These are phyloP conservation scores for Electrophaes corylata DNA, from an alignment of 2,888 invertebrate genomes.

Conservation along the genomic window DNA sequence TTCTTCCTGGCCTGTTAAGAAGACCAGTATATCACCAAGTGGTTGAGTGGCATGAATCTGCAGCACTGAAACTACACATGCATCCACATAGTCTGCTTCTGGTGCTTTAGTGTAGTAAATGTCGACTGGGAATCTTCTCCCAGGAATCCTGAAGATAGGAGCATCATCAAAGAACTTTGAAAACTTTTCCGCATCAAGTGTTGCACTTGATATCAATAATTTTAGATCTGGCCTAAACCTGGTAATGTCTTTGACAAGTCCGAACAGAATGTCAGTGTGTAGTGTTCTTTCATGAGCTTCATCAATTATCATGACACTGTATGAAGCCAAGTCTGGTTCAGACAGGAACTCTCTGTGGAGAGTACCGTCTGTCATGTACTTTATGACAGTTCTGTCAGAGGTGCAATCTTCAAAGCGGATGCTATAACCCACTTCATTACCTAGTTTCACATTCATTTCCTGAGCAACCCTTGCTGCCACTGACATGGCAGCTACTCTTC, in stretches of 20 bases:
- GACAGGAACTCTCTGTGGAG: conserved; percentile 98
- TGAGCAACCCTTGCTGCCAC: conserved; percentile 99
- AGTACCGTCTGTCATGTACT: conserved; percentile 99
- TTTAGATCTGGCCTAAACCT: conserved; percentile 97
- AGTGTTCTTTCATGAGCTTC: conserved; percentile 99
- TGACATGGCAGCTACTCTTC: conserved; percentile 99
- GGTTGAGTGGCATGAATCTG: conserved; percentile 99
- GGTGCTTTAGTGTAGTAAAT: conserved; percentile 99
- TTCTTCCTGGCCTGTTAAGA: conserved; percentile 97
- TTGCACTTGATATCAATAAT: conserved; percentile 98
- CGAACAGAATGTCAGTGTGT: conserved; percentile 99
- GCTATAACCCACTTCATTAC: conserved; percentile 94
- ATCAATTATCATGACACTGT: conserved; percentile 99
- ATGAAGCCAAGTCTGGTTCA: conserved; percentile 97
- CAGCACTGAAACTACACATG: conserved; percentile 97
- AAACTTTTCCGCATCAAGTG: conserved; percentile 98
- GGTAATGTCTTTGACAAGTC: conserved; percentile 97
- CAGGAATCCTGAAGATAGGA: conserved; percentile 98
- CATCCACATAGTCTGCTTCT: conserved; percentile 99
- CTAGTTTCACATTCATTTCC: conserved; percentile 98
- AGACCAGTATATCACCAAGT: conserved; percentile 97
- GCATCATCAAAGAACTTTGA: conserved; percentile 99
- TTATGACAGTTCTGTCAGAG: conserved; percentile 97
- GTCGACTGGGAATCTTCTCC: conserved; percentile 98
- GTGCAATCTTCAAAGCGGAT: conserved; percentile 99